A percentile compares a stretch with the other conserved stretches of the same genome.
Evolutionary conservation across 2,113 vertebrate species (phyloP).

Genomic region (Callocephalon fimbriatum): DNA sequence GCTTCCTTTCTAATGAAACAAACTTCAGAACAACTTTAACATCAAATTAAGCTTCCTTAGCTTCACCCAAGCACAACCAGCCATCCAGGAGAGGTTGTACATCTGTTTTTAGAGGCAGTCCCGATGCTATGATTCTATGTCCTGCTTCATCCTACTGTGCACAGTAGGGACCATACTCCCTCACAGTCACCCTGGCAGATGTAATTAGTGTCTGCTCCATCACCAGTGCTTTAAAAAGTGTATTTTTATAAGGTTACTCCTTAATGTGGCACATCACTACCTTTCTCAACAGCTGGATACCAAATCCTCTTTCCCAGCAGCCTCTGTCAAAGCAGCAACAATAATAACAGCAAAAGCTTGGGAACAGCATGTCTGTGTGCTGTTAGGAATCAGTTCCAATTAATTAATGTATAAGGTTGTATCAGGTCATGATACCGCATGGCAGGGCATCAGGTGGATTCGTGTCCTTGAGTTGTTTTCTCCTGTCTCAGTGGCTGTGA

Average conservation of each 20-base stretch:
- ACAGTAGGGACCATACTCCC: not conserved
- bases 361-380: not conserved
- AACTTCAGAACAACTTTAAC: not conserved
- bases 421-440: not conserved
- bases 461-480: accelerated
- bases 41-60: not conserved
- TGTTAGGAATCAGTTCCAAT: not conserved
- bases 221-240: not conserved
- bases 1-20: not conserved
- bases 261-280: not conserved
- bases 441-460: not conserved
- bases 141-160: not conserved
- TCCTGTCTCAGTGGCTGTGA: not conserved
- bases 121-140: not conserved
- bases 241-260: not conserved
- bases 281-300: not conserved
- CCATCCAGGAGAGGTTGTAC: not conserved
- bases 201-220: not conserved
- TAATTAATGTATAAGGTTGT: not conserved
- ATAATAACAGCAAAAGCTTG: not conserved
- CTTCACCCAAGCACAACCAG: not conserved
- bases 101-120: not conserved
- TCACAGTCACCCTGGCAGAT: not conserved
- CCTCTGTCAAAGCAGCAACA: not conserved
- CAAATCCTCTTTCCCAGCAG: not conserved